These are phyloP conservation scores for Euproctis similis DNA, from an alignment of 2,888 invertebrate species.

Conservation along the genomic window DNA sequence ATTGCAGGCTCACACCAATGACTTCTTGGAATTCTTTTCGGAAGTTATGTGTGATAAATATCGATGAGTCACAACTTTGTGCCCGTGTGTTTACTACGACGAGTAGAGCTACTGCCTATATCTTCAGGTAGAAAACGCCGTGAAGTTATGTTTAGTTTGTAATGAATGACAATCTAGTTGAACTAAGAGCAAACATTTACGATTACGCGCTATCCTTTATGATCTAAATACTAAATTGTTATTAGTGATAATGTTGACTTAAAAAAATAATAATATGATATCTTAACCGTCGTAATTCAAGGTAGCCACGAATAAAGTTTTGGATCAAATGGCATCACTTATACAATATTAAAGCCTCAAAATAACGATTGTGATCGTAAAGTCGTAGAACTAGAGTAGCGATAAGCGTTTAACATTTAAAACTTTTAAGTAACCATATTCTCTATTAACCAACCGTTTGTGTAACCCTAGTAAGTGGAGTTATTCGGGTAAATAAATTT, in stretches of 20 bases:
- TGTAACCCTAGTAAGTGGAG: conserved; percentile 18
- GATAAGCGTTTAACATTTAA: conserved; percentile 48
- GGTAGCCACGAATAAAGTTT: neutral
- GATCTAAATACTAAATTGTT: conserved; percentile 3
- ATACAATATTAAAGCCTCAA: conserved; percentile 5
- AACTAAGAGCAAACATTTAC: neutral
- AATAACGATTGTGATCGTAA: conserved; percentile 22
- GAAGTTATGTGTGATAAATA: too few relatives aligned
- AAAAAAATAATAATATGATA: neutral
- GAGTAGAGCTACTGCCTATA: too few relatives aligned
- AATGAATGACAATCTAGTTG: neutral
- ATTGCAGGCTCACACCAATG: too few relatives aligned
- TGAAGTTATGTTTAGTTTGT: neutral
- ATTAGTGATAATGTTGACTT: neutral
- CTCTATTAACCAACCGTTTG: conserved; percentile 49
- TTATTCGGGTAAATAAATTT: conserved; percentile 45
- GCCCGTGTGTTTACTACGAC: too few relatives aligned
- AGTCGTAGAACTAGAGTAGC: conserved; percentile 31
- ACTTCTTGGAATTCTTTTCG: too few relatives aligned
- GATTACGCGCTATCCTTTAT: too few relatives aligned
- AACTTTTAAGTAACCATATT: conserved; percentile 51
- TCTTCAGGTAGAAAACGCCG: too few relatives aligned
- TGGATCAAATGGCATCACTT: too few relatives aligned
- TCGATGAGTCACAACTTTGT: too few relatives aligned
- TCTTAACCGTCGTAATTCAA: neutral